Percentiles rank a stretch among this genome's conserved stretches.
These are phyloP conservation scores for Aphelocoma californica DNA, from an alignment of 2,797 vertebrate species.

Conservation along the genomic window DNA sequence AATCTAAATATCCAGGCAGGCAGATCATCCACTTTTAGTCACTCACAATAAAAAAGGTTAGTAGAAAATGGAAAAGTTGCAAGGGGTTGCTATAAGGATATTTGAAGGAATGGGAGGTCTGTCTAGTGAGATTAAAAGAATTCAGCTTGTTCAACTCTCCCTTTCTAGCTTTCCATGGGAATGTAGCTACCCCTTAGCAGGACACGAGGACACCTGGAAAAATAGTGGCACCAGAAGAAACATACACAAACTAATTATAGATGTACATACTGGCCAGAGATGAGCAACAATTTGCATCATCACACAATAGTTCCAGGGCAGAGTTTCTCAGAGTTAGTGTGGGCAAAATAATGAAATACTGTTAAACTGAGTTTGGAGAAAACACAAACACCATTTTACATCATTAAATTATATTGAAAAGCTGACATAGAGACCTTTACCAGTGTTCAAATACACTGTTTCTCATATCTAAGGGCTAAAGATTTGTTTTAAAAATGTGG, in stretches of 20 bases:
- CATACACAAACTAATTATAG: neutral
- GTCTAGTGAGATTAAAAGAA: neutral
- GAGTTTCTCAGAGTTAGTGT: neutral
- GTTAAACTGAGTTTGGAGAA: neutral
- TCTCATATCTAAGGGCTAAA: neutral
- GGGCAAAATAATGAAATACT: neutral
- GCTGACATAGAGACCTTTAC: neutral
- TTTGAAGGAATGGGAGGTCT: neutral
- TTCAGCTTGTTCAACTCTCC: neutral
- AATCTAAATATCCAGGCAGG: neutral
- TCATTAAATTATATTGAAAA: neutral
- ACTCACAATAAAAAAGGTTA: neutral
- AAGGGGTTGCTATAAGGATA: neutral
- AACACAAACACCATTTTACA: neutral
- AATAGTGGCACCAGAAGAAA: neutral
- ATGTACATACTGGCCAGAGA: neutral
- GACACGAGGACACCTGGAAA: neutral
- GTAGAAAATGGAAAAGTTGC: neutral
- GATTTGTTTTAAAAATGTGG: neutral
- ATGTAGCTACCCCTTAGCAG: neutral
- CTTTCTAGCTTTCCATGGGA: neutral
- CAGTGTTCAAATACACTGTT: neutral
- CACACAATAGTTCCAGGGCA: neutral
- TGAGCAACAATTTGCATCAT: neutral
- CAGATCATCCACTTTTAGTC: neutral